These are phyloP conservation scores for Lordiphosa collinella DNA, from an alignment of 1,140 invertebrate species.

Conservation along the genomic window DNA sequence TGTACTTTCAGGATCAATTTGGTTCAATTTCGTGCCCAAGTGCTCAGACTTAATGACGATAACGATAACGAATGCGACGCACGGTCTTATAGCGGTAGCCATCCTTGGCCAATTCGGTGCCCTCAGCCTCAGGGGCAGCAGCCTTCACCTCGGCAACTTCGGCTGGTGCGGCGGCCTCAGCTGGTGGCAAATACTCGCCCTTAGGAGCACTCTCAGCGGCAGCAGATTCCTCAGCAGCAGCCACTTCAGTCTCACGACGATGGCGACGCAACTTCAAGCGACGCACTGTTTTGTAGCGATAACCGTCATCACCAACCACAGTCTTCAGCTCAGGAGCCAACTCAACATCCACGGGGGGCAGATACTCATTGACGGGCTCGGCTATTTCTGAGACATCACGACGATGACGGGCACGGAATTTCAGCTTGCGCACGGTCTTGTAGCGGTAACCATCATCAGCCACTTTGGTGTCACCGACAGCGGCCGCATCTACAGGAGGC, in stretches of 20 bases:
- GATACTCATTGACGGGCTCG: conserved; percentile 57
- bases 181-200: conserved; percentile 64
- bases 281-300: conserved; percentile 70
- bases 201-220: conserved; percentile 45
- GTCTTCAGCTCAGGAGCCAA: conserved; percentile 67
- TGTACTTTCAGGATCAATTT: conserved; percentile 73
- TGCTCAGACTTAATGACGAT: conserved; percentile 49
- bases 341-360: conserved; percentile 66
- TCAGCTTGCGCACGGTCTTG: conserved; percentile 50
- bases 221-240: conserved; percentile 25
- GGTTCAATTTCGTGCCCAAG: conserved; percentile 45
- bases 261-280: conserved; percentile 67
- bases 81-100: conserved; percentile 76
- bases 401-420: conserved; percentile 62
- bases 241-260: conserved; percentile 55
- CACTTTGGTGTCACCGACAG: conserved; percentile 46
- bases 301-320: conserved; percentile 60
- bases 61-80: conserved; percentile 66
- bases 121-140: conserved; percentile 31
- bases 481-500: conserved; percentile 49
- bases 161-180: conserved; percentile 23
- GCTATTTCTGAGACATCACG: conserved; percentile 67
- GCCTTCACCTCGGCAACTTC: conserved; percentile 17
- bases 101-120: conserved; percentile 64
- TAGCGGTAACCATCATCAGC: conserved; percentile 67